These are phyloP conservation scores for Coracias cyanogaster DNA, from an alignment of 2,797 vertebrate genomes.

Conservation along the genomic window DNA sequence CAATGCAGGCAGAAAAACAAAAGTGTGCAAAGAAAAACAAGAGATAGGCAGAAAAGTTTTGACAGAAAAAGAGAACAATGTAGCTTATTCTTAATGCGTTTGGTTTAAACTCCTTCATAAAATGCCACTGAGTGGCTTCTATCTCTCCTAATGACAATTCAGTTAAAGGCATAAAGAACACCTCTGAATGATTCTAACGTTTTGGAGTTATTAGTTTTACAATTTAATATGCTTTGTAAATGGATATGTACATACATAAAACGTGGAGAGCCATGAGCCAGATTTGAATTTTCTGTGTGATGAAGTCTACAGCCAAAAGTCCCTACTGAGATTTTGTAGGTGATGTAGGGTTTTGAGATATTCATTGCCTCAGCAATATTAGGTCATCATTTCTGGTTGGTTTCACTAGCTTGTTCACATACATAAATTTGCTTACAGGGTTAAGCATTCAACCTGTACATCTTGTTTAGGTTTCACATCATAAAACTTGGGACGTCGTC, in stretches of 20 bases:
- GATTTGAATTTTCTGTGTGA: not conserved
- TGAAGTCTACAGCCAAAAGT: not conserved
- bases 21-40: slow-evolving; percentile 9
- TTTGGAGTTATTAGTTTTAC: slow-evolving; percentile 12
- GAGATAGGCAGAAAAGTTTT: slow-evolving; percentile 12
- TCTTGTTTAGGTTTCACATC: not conserved
- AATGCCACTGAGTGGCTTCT: not conserved
- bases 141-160: not conserved
- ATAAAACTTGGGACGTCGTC: not conserved
- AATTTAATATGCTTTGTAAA: slow-evolving; percentile 21
- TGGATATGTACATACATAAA: not conserved
- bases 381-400: not conserved
- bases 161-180: slow-evolving; percentile 4
- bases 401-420: not conserved
- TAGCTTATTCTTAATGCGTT: not conserved
- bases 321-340: not conserved
- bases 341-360: not conserved
- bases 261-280: not conserved
- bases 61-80: not conserved
- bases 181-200: not conserved
- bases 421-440: not conserved
- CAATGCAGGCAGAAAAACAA: not conserved
- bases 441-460: not conserved
- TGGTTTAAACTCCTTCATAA: not conserved
- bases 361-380: not conserved